Conservation (phyloP, 53 echinoderm and acorn worm species). For the Pentamera pediparva region DNA sequence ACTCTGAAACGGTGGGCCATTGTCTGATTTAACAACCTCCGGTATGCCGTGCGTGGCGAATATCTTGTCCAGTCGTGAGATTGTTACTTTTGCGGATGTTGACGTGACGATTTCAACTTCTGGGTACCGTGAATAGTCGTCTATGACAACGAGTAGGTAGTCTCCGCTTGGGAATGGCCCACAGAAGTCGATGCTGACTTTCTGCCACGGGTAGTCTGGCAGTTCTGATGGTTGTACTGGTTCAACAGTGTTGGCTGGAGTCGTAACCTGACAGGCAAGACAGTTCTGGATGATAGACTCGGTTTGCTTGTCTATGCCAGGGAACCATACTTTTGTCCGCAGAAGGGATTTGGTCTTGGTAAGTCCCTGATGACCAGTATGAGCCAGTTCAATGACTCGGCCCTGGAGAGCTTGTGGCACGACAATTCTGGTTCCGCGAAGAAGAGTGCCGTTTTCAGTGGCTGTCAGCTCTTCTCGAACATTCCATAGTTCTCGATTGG, state of each 20-base stretch:
- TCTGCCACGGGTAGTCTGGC: neutral
- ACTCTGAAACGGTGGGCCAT: slow-evolving; percentile 51
- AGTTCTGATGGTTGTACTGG: slow-evolving; percentile 1
- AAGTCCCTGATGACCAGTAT: slow-evolving; percentile 34
- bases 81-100: slow-evolving; percentile 37
- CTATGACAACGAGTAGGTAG: slow-evolving; percentile 39
- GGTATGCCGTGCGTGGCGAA: slow-evolving; percentile 64
- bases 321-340: slow-evolving; percentile 20
- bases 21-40: slow-evolving; percentile 35
- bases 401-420: slow-evolving; percentile 1
- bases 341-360: slow-evolving; percentile 21
- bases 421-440: slow-evolving; percentile 16
- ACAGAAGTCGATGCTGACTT: neutral
- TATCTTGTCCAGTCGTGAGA: slow-evolving; percentile 53
- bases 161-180: neutral
- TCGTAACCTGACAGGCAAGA: slow-evolving; percentile 44
- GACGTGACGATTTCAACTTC: slow-evolving; percentile 43
- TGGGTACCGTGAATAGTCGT: slow-evolving; percentile 42
- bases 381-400: slow-evolving; percentile 20
- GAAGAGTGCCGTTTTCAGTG: slow-evolving; percentile 3
- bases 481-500: neutral
- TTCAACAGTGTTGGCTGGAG: slow-evolving; percentile 23
- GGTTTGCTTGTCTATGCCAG: slow-evolving; percentile 1
- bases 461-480: slow-evolving; percentile 21
- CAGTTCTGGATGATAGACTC: slow-evolving; percentile 27